Conservation (phyloP, 92 coral and sea anemone genomes). For the Plumapathes pennacea region DNA sequence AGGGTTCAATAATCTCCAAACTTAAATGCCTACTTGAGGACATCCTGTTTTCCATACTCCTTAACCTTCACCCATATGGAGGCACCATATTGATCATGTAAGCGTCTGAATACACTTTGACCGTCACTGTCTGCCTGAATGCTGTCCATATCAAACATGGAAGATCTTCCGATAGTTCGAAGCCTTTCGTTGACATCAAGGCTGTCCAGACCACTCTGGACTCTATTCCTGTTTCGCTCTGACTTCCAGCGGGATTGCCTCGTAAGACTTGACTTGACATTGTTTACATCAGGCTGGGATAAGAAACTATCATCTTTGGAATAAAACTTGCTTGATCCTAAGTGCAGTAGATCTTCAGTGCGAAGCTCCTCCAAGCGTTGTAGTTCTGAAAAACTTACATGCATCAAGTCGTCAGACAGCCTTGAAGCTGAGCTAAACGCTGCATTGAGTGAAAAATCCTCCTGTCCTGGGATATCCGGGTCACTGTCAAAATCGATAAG, state of each 20-base stretch:
- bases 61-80: conserved; percentile 93
- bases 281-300: no score
- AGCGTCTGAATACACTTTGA: conserved; percentile 60
- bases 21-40: no score
- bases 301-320: conserved; percentile 11
- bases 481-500: conserved; percentile 31
- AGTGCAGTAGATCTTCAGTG: conserved; percentile 32
- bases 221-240: conserved; percentile 63
- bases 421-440: conserved; percentile 38
- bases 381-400: conserved; percentile 65
- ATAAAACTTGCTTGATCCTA: neutral
- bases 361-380: conserved; percentile 61
- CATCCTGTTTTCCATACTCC: conserved; percentile 74
- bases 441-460: conserved; percentile 32
- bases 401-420: conserved; percentile 54
- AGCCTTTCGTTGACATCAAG: conserved; percentile 10
- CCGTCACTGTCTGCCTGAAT: neutral
- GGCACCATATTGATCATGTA: conserved; percentile 91
- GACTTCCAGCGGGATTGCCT: conserved; percentile 68
- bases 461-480: conserved; percentile 14
- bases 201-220: conserved; percentile 22
- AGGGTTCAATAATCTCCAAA: no score
- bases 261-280: conserved; percentile 21
- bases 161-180: conserved; percentile 40
- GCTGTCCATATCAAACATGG: conserved; percentile 50